Evolutionary conservation across 2,113 vertebrate species (phyloP).

Genomic region (Notiomystis cincta): DNA sequence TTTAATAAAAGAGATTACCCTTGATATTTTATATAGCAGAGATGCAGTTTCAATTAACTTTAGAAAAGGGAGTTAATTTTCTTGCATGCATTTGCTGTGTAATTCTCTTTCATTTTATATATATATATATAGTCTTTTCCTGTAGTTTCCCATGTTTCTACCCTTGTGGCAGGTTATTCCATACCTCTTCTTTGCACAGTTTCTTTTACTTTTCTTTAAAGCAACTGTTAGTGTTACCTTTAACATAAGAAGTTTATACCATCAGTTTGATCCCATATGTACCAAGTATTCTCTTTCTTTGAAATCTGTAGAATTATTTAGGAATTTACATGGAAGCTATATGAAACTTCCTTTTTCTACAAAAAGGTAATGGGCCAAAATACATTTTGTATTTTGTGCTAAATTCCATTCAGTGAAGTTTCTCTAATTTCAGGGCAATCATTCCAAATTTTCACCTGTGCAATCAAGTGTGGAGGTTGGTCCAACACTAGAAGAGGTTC

Average conservation of each 20-base stretch:
- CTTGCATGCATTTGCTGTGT: background rate
- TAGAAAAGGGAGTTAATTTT: background rate
- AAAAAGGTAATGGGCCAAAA: background rate
- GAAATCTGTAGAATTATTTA: background rate
- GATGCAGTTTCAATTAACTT: background rate
- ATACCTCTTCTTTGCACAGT: background rate
- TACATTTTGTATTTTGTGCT: background rate
- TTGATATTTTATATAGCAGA: background rate
- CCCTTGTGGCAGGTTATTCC: background rate
- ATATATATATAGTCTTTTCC: background rate
- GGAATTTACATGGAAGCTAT: background rate
- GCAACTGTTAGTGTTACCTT: background rate
- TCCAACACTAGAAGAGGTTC: background rate
- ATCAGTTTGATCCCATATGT: background rate
- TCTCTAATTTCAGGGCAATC: background rate
- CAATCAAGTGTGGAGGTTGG: background rate
- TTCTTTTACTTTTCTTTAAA: background rate
- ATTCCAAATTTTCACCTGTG: background rate
- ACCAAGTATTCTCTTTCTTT: background rate
- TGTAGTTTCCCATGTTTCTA: background rate
- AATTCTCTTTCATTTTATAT: background rate
- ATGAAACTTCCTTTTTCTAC: background rate
- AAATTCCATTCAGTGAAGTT: background rate
- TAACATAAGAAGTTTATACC: background rate
- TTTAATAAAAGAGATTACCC: slow-evolving; percentile 9